phyloP scores from a whole-genome alignment of 2,797 vertebrate genomes.

The Helicolenus hilgendorfi region DNA sequence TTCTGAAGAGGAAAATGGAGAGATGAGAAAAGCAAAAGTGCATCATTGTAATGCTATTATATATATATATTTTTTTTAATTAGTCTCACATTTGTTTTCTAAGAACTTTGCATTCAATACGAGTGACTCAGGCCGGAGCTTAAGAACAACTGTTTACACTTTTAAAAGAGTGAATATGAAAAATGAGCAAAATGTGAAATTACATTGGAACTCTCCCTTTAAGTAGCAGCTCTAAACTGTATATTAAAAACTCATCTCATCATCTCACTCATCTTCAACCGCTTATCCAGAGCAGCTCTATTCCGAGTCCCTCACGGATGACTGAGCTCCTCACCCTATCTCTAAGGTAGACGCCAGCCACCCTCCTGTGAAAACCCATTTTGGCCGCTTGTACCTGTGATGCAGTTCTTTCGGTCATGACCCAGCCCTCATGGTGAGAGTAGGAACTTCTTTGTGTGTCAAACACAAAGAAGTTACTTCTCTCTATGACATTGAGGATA shows the following conservation, averaged over 20 bases:
- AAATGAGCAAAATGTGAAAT: not conserved
- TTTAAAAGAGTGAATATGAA: not conserved
- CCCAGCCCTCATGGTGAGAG: too few relatives aligned
- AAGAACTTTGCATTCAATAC: not conserved
- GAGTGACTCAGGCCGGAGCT: not conserved
- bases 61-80: not conserved
- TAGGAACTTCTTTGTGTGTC: too few relatives aligned
- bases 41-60: not conserved
- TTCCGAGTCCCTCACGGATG: too few relatives aligned
- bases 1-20: not conserved
- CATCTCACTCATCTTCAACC: too few relatives aligned
- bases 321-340: too few relatives aligned
- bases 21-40: not conserved
- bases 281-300: too few relatives aligned
- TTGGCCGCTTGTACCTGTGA: too few relatives aligned
- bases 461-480: not conserved
- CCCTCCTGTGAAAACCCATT: too few relatives aligned
- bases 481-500: not conserved
- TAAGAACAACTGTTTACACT: not conserved
- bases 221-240: not conserved
- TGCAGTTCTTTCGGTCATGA: too few relatives aligned
- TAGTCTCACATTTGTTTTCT: not conserved
- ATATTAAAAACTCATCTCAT: not conserved
- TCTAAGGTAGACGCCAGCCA: too few relatives aligned
- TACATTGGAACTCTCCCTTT: not conserved